Evolutionary conservation across 2,797 vertebrate genomes (phyloP).

Genomic region (Sitta carolinensis): DNA sequence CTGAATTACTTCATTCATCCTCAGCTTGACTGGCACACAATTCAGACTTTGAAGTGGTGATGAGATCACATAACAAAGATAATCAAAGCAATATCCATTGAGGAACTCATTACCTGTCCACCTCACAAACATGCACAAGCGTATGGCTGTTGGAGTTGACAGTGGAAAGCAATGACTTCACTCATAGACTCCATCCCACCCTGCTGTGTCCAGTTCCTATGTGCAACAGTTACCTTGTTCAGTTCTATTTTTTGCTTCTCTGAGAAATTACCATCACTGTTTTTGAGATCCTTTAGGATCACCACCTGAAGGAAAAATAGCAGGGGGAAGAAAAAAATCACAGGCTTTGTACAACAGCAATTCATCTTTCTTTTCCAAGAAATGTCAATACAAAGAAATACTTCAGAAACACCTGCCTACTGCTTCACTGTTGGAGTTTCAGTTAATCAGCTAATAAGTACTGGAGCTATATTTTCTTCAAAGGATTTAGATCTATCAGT

Average conservation of each 20-base stretch:
- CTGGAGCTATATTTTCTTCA: not conserved
- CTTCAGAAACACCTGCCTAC: not conserved
- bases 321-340: not conserved
- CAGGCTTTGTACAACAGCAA: not conserved
- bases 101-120: not conserved
- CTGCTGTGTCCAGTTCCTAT: not conserved
- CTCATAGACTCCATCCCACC: not conserved
- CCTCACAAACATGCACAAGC: not conserved
- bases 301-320: constrained; percentile 80
- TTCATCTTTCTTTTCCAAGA: not conserved
- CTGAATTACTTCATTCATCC: constrained; percentile 1
- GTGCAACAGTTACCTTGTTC: constrained; percentile 81
- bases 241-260: constrained; percentile 91
- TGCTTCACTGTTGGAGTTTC: not conserved
- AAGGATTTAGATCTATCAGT: not conserved
- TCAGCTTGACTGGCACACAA: not conserved
- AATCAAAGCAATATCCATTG: not conserved
- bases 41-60: not conserved
- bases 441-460: not conserved
- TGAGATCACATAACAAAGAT: not conserved
- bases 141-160: not conserved
- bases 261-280: constrained; percentile 86
- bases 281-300: constrained; percentile 90
- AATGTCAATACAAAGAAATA: not conserved
- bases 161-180: not conserved